These are phyloP conservation scores for Myripristis murdjan DNA, from an alignment of 2,797 vertebrate genomes.

Conservation along the genomic window DNA sequence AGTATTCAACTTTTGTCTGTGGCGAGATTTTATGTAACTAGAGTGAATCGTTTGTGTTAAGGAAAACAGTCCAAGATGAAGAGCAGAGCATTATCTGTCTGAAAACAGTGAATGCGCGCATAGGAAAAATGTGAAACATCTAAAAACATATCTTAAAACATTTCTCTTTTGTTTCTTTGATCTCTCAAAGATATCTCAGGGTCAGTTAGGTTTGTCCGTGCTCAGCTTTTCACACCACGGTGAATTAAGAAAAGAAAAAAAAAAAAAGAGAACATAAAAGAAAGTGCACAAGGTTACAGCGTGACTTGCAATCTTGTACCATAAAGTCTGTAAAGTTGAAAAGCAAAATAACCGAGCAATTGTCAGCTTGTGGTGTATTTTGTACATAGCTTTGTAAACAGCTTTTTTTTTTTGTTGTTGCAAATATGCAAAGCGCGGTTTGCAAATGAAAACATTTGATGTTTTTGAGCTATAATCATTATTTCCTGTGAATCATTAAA, in stretches of 20 bases:
- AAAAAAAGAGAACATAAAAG: no score
- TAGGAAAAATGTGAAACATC: not conserved
- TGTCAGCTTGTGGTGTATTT: no score
- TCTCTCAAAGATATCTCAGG: not conserved
- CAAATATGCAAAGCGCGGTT: not conserved
- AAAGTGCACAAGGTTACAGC: no score
- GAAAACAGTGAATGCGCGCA: not conserved
- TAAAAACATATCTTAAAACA: not conserved
- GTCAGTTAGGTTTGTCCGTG: not conserved
- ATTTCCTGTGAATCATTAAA: not conserved
- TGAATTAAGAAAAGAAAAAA: no score
- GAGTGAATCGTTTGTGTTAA: conserved; percentile 21
- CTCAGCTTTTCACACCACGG: no score
- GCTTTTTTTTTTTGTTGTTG: no score
- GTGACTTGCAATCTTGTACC: no score
- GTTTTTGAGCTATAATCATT: not conserved
- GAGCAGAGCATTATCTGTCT: not conserved
- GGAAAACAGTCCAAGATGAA: conserved; percentile 3
- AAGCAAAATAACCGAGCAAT: no score
- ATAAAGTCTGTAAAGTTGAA: no score
- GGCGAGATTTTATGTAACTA: conserved; percentile 7
- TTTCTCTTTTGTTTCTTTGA: not conserved
- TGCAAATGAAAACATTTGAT: not conserved
- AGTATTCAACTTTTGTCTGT: conserved; percentile 7
- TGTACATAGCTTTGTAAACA: no score